phyloP scores from a whole-genome alignment of 2,888 invertebrate species.

The Camptogramma bilineatum region DNA sequence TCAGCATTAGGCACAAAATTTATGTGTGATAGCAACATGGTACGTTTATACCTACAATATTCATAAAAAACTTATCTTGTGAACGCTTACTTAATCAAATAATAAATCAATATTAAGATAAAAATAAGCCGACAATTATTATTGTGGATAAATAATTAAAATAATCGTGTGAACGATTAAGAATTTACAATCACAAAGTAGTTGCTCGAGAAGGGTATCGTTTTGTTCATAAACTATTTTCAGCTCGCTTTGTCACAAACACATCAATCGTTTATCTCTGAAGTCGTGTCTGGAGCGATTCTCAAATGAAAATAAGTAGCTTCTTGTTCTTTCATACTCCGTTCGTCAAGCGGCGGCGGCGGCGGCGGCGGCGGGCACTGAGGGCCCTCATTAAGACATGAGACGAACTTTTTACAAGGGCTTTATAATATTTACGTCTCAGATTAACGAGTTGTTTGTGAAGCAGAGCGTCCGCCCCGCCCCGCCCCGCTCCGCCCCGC shows the following conservation, averaged over 20 bases:
- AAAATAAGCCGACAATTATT: not conserved
- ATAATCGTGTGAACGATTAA: not conserved
- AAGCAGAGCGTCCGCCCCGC: not conserved
- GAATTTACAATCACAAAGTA: no score
- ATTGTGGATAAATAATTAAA: not conserved
- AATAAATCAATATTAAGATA: not conserved
- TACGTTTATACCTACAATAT: not conserved
- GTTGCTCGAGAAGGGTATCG: no score
- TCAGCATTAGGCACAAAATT: no score
- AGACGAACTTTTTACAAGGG: conserved; percentile 11
- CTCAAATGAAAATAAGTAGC: not conserved
- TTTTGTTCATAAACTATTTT: no score
- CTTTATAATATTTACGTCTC: conserved; percentile 10
- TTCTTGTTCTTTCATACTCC: conserved; percentile 2
- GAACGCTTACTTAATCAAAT: not conserved
- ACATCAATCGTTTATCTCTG: no score
- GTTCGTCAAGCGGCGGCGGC: conserved; percentile 5
- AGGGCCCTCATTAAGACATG: conserved; percentile 14
- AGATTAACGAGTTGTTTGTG: conserved; percentile 17
- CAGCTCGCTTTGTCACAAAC: no score
- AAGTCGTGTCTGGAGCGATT: not conserved
- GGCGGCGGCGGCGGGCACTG: not conserved
- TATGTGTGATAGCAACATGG: not conserved
- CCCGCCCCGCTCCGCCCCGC: not conserved
- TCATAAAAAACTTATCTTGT: not conserved